Base-by-base conservation (phyloP, 2,888 invertebrate genomes). In the Orthosia cruda region DNA sequence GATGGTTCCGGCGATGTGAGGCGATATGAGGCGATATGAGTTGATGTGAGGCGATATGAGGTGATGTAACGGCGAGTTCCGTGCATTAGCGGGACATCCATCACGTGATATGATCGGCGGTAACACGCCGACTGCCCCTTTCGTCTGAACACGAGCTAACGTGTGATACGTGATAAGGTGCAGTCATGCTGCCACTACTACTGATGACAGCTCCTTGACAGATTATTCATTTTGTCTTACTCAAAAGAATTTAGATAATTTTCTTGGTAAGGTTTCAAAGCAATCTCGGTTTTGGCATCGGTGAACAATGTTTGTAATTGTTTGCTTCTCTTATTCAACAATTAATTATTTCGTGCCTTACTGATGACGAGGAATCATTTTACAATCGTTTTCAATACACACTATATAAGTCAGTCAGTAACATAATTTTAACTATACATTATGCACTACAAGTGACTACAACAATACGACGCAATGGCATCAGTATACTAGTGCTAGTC, bases 31-130 rank as follows among this genome's bases (percentile, higher is more conserved):
- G 26, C 26, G 26, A 26, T n/a, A n/a, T n/a, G n/a, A n/a, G n/a
- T n/a, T n/a, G n/a, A n/a, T 26, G 4, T 26, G 26, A 26, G 3
- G 32, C 32, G 40, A 68, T 71, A 61, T 40, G 26, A 64, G 18
- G 63, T 57, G 73, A 69, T 73, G 57, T 45, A 47, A 66, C 16
- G 59, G 62, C 26, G 76, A 57, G 58, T 26, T 49, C 54, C 26
- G 47, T 45, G 57, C 62, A 69, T 81, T 77, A 85, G 70, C 70
- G 61, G 32, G 40, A 59, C 52, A 70, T 84, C 84, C 50, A 74
- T 84, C 69, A 84, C 52, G 58, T 32, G 81, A 80, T 63, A 63
- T 23, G 16, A 81, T 81, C 84, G 55, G 58, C 12, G 62, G 18
- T 61, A 52, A 61, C 80, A 54, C 55, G 59, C 47, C 20, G 47